Conservation (phyloP, 1,140 invertebrate species). For the Cataglyphis hispanica region DNA sequence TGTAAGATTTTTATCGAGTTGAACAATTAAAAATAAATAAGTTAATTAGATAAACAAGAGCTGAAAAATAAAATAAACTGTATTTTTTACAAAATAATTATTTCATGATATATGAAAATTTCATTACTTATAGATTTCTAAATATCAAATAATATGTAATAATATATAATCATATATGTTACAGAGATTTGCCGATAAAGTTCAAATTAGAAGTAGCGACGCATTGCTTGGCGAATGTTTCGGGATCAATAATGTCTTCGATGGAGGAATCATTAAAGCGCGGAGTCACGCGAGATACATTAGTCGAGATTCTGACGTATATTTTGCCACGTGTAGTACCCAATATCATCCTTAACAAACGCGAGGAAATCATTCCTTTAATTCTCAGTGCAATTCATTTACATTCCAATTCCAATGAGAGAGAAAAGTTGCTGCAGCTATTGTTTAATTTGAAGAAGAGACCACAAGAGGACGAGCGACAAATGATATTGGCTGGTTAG, state of each 20-base stretch:
- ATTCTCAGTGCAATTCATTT: slow-evolving; percentile 89
- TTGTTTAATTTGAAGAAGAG: slow-evolving; percentile 93
- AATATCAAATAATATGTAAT: background rate
- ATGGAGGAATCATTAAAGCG: slow-evolving; percentile 84
- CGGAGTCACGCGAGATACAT: slow-evolving; percentile 81
- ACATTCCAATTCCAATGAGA: slow-evolving; percentile 88
- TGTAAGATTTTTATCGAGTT: background rate
- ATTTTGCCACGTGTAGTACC: slow-evolving; percentile 89
- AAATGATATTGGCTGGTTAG: slow-evolving; percentile 89
- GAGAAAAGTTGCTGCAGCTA: slow-evolving; percentile 90
- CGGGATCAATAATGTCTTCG: slow-evolving; percentile 77
- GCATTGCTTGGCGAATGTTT: slow-evolving; percentile 83
- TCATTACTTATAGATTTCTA: background rate
- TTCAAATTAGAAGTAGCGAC: slow-evolving; percentile 87
- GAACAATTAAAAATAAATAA: background rate
- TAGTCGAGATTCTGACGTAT: slow-evolving; percentile 85
- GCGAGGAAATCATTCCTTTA: slow-evolving; percentile 92
- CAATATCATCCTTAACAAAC: slow-evolving; percentile 90
- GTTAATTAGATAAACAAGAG: background rate
- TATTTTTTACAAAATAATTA: background rate
- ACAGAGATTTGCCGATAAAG: slow-evolving; percentile 85
- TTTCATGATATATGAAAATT: background rate
- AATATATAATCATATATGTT: slow-evolving; percentile 43
- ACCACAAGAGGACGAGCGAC: slow-evolving; percentile 90
- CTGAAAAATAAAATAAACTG: slow-evolving; percentile 3